These are phyloP conservation scores for Himalopsyche anomala DNA, from an alignment of 2,888 invertebrate species.

Conservation along the genomic window DNA sequence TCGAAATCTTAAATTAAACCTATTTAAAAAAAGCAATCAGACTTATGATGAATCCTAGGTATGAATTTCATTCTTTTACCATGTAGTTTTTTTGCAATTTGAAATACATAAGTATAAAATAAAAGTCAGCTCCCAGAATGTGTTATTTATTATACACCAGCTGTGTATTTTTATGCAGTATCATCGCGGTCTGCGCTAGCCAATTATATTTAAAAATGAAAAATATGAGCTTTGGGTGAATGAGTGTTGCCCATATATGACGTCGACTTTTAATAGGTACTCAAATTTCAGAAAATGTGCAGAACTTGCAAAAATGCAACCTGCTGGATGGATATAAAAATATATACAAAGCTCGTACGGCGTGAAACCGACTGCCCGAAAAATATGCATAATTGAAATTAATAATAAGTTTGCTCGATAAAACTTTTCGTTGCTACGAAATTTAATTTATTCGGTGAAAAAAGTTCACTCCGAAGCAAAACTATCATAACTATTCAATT, in stretches of 20 bases:
- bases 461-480: neutral
- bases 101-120: too few species aligned
- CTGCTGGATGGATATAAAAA: neutral
- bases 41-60: too few species aligned
- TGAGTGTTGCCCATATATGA: neutral
- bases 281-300: neutral
- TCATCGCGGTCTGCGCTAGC: neutral
- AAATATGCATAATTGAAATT: neutral
- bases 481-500: neutral
- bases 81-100: too few species aligned
- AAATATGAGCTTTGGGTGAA: slow-evolving; percentile 12
- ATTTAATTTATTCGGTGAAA: neutral
- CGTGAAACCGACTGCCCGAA: neutral
- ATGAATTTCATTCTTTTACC: too few species aligned
- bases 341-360: neutral
- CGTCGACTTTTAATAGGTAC: neutral
- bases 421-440: neutral
- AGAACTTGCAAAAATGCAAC: slow-evolving; percentile 3
- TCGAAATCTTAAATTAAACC: too few species aligned
- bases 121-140: too few species aligned
- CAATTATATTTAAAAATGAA: slow-evolving; percentile 10
- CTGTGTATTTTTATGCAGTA: too few species aligned
- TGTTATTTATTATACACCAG: too few species aligned
- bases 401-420: neutral
- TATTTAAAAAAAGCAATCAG: too few species aligned